These are phyloP conservation scores for Rugalucina vietnamica DNA, from an alignment of 2,888 invertebrate genomes.

Conservation along the genomic window DNA sequence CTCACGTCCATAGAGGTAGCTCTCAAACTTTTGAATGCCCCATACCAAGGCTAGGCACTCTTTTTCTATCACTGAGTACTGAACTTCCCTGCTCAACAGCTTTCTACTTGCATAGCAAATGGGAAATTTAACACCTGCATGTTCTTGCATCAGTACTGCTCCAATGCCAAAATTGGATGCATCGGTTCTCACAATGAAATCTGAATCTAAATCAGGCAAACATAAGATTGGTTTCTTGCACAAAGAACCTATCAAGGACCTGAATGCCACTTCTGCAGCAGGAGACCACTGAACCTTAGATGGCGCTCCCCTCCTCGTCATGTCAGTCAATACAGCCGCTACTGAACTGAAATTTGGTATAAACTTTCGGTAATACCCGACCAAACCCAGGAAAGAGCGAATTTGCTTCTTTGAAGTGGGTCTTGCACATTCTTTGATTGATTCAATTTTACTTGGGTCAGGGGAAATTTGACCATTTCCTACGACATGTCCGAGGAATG, in stretches of 20 bases:
- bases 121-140: conserved; percentile 4
- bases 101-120: conserved; percentile 16
- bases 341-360: conserved; percentile 38
- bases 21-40: conserved; percentile 16
- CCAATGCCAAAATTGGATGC: not conserved
- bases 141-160: conserved; percentile 13
- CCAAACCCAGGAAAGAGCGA: conserved; percentile 35
- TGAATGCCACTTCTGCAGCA: conserved; percentile 36
- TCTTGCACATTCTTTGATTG: not conserved
- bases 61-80: conserved; percentile 16
- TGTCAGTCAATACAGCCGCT: conserved; percentile 36
- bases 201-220: not conserved
- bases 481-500: conserved; percentile 31
- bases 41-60: conserved; percentile 15
- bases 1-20: conserved; percentile 16
- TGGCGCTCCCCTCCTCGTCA: conserved; percentile 36
- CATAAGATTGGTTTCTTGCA: not conserved
- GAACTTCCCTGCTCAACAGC: not conserved
- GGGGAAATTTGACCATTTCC: conserved; percentile 17
- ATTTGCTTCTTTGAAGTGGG: conserved; percentile 22
- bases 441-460: conserved; percentile 16
- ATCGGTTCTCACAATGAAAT: conserved; percentile 3
- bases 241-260: not conserved
- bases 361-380: conserved; percentile 31
- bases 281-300: conserved; percentile 51